Evolutionary conservation across 1,140 invertebrate species (phyloP).

Genomic region (Lucilia cuprina): DNA sequence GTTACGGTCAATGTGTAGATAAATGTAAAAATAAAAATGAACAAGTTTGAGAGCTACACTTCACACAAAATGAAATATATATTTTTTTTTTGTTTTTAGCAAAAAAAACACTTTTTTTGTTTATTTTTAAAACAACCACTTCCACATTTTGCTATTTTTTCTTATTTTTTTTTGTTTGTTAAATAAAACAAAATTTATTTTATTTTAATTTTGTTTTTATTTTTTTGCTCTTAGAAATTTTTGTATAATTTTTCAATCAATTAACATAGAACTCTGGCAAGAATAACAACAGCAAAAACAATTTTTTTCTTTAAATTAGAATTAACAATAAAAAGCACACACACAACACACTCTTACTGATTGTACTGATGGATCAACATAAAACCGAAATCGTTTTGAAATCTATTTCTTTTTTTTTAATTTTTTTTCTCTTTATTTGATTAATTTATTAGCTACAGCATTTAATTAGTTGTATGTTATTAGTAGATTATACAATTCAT

Average conservation of each 20-base stretch:
- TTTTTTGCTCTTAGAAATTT: neutral
- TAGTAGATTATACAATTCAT: conserved; percentile 1
- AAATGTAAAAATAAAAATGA: neutral
- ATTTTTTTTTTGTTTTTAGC: neutral
- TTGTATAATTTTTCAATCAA: conserved; percentile 4
- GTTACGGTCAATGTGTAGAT: neutral
- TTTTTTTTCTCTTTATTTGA: neutral
- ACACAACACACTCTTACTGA: neutral
- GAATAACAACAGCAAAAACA: neutral
- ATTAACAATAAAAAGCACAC: neutral
- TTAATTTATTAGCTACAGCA: conserved; percentile 4
- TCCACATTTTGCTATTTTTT: neutral
- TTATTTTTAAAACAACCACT: neutral
- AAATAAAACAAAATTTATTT: neutral
- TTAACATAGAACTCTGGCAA: neutral
- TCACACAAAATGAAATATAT: neutral
- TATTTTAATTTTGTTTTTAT: neutral
- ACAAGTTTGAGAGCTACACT: neutral
- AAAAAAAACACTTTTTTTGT: neutral
- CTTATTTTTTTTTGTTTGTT: neutral
- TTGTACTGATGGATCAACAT: neutral
- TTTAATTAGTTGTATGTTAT: conserved; percentile 5
- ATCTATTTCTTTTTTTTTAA: neutral
- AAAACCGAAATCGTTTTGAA: neutral
- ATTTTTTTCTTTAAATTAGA: neutral